Evolutionary conservation across 2,888 invertebrate species (phyloP), one percentile per base, ranked within the genome.

Genomic region (Troilus luridus): DNA sequence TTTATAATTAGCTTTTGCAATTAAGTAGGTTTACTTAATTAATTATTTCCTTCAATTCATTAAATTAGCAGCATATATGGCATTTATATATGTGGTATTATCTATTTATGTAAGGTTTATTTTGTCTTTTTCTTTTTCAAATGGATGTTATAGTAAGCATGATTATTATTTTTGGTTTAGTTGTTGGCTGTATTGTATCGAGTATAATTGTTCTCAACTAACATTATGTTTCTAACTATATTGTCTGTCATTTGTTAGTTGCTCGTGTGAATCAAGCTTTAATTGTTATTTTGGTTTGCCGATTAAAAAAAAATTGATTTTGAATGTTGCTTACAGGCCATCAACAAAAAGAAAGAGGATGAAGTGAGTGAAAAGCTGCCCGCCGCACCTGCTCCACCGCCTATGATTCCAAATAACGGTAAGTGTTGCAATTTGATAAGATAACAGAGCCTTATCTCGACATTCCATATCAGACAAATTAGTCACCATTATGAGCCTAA

Each of bases 401-500:
- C 85, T 17, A 58, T 85, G 85, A 88, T 88, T 41, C 90, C 90
- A 8, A 91, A 64, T n/a, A 91, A 91, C 64, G 91, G 91, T 91
- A 88, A 91, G 91, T 91, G 91, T 91, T 91, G 91, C 91, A 91
- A 91, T 91, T 88, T 81, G 90, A 90, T 90, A 90, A 90, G 90
- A 90, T 90, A 90, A 72, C 89, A 67, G 56, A n/a, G 27, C 88
- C 59, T 89, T 89, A 64, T 89, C 89, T 54, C 24, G n/a, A 54
- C 89, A 85, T 89, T 89, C 64, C 89, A 89, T 89, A 89, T 90
- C 90, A 77, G 77, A 72, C n/a, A 72, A 17, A 27, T 72, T 77
- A 67, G 90, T 90, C 60, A 88, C 27, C 59, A 62, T 60, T 88
- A 90, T 90, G 90, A 90, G 90, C 56, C 90, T 90, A 56, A 90